Conservation (phyloP, 1,140 invertebrate genomes). For the Drosophila sp. region DNA sequence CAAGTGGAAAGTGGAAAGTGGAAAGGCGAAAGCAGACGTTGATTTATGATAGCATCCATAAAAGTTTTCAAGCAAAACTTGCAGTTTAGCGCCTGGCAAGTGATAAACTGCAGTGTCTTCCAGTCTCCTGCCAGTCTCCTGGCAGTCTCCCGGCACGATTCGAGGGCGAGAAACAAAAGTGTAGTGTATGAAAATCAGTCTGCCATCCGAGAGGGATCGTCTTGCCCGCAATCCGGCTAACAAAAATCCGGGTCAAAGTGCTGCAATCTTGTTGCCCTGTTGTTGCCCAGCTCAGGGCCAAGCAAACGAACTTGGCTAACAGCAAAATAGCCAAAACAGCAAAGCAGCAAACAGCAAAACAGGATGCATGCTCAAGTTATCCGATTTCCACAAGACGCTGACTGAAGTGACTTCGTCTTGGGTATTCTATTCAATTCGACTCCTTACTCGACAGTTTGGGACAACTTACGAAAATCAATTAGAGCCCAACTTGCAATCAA, state of each 20-base stretch:
- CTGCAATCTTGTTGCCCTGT: not conserved
- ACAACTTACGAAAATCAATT: slow-evolving; percentile 14
- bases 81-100: slow-evolving; percentile 73
- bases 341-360: too few relatives aligned
- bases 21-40: slow-evolving; percentile 44
- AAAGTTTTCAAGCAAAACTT: slow-evolving; percentile 66
- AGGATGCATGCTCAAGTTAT: slow-evolving; percentile 27
- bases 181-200: slow-evolving; percentile 7
- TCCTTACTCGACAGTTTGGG: not conserved
- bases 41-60: slow-evolving; percentile 70
- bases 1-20: not conserved
- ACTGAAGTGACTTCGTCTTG: slow-evolving; percentile 11
- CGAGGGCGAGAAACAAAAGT: too few relatives aligned
- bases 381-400: slow-evolving; percentile 21
- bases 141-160: not conserved
- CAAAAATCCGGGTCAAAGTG: slow-evolving; percentile 9
- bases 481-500: slow-evolving; percentile 10
- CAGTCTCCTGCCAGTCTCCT: slow-evolving; percentile 12
- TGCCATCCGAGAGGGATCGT: slow-evolving; percentile 10
- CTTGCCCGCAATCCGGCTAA: not conserved
- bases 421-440: slow-evolving; percentile 3
- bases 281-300: slow-evolving; percentile 1
- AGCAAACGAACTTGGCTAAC: slow-evolving; percentile 2
- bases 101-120: slow-evolving; percentile 71
- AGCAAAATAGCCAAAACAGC: too few relatives aligned